Base-by-base conservation (phyloP, 2,888 invertebrate species). In the Acrobasis suavella region DNA sequence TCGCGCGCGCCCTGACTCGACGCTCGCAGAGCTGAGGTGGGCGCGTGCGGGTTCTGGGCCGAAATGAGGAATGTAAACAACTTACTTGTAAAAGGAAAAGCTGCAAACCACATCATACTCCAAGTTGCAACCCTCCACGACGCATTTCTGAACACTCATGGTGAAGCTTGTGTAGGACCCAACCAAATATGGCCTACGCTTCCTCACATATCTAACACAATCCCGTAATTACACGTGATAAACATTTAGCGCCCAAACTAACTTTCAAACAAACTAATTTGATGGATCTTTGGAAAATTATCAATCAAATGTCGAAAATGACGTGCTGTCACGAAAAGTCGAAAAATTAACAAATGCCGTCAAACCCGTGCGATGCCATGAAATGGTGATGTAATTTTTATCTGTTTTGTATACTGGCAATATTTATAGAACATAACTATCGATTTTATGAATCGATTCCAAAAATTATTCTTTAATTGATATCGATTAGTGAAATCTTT, bases 301-400 rank as follows among this genome's bases (percentile, higher is more conserved):
- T 92, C 91, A 92, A 91, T 91, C 91, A 92, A 92, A 92, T 88
- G 91, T 92, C 91, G 89, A 89, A 91, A 92, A 89, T 92, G 91
- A 92, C 91, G 91, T 91, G 86, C 90, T 91, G 91, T 92, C 91
- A 92, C 89, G 89, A 90, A 91, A 91, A 90, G 90, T 89, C 89
- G 88, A 90, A 90, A 86, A 84, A 80, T 87, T 86, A 83, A 85
- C 79, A 76, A 79, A 78, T 75, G 79, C 69, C 71, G 71, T 72
- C 78, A 79, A 79, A 82, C 82, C 83, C 89, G 86, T 85, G 90
- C 88, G 86, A 56, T 89, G 89, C 89, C 89, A 89, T 89, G 88
- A 87, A 87, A 87, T 83, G 90, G 87, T 91, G 91, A 92, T 88
- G 91, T 91, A 91, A 91, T 87, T 84, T 78, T 72, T 73, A 79